Base-by-base conservation (phyloP, 2,888 invertebrate species). In the Horisme vitalbata region DNA sequence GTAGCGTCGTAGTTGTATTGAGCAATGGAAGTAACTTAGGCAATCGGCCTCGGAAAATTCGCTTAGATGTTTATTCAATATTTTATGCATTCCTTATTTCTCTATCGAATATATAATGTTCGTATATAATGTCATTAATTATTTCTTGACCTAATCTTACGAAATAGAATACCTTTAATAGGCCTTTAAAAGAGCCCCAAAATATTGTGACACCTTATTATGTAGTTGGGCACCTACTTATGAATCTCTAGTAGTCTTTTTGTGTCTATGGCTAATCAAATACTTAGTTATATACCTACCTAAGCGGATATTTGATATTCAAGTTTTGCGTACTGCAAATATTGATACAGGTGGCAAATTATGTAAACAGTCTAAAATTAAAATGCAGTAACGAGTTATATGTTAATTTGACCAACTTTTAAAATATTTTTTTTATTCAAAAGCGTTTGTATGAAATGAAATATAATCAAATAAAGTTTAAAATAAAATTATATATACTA, bases 21-120 rank as follows among this genome's bases (percentile, higher is more conserved):
- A 44, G 65, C 63, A 68, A 68, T 59, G 62, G 47, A 56, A 53
- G 58, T 51, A 48, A 46, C 32, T 74, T 74, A 57, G 51, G 65
- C 70, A 75, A 77, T 54, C 59, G 72, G 55, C 75, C 75, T 78
- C 71, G 74, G 55, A 38, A 46, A 57, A 59, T 59, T 59, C 50
- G 55, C 60, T 58, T 53, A 58, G 52, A 37, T 41, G 9, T 43
- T 27, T 35, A 24, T 39, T 43, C 24, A 37, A 37, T 31, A 21
- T 21, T 14, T 30, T 31, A 5, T 18, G 31, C 20, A 31, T 31
- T 31, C 9, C 15, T 31, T 31, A 31, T 15, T 10, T 15, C 5
- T 5, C 10, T 1, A 26, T 3, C 4, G 21, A 8, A 21, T 3
- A 8, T 8, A 21, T 8, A 2, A 26, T 26, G 15, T 15, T 15